These are phyloP conservation scores for Rhagophthalmus giganteus DNA, from an alignment of 2,888 invertebrate species.

Conservation along the genomic window DNA sequence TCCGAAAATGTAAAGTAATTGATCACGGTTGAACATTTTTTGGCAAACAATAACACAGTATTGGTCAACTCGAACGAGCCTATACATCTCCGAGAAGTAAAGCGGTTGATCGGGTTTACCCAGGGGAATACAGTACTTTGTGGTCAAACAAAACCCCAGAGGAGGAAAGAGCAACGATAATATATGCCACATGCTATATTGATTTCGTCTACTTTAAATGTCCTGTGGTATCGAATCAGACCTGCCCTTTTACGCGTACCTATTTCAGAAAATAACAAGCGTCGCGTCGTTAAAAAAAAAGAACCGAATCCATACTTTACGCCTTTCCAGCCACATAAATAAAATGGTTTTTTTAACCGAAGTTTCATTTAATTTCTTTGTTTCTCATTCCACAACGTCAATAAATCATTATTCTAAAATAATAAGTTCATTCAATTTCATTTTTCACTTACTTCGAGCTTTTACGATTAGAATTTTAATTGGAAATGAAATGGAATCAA, in stretches of 20 bases:
- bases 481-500: constrained; percentile 39
- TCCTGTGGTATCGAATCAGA: constrained; percentile 18
- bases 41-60: constrained; percentile 28
- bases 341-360: too few species aligned
- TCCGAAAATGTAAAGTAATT: not conserved
- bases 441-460: constrained; percentile 22
- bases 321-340: too few species aligned
- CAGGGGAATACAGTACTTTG: constrained; percentile 36
- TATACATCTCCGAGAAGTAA: constrained; percentile 39
- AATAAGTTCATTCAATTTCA: constrained; percentile 21
- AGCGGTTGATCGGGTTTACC: constrained; percentile 38
- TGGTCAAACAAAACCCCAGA: constrained; percentile 29
- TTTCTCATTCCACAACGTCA: constrained; percentile 4
- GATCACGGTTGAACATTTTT: constrained; percentile 17
- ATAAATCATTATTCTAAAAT: constrained; percentile 17
- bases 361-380: too few species aligned
- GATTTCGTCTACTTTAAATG: constrained; percentile 28
- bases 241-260: constrained; percentile 18
- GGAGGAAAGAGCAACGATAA: constrained; percentile 24
- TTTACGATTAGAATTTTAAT: constrained; percentile 34
- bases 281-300: too few species aligned
- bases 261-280: too few species aligned
- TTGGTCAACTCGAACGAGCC: constrained; percentile 36
- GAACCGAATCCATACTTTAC: too few species aligned
- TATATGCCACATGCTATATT: constrained; percentile 26